These are phyloP conservation scores for Alectoris magna DNA, from an alignment of 2,797 vertebrate genomes.

Conservation along the genomic window DNA sequence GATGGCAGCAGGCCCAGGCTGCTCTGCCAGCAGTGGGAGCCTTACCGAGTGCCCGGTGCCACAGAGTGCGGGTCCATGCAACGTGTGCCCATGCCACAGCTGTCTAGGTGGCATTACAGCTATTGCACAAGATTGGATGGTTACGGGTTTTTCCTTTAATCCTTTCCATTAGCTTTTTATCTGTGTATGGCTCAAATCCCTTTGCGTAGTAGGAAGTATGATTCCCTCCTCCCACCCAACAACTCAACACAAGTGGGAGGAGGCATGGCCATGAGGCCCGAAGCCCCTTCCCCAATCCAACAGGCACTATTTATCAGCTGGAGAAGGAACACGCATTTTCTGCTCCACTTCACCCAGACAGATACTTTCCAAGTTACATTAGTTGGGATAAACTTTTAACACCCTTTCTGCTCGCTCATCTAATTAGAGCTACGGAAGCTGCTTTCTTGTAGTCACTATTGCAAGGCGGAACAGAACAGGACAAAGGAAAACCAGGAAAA, in stretches of 20 bases:
- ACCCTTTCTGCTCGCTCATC: neutral
- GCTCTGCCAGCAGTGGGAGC: neutral
- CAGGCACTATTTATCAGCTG: neutral
- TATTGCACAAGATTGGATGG: accelerated
- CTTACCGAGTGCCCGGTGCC: accelerated
- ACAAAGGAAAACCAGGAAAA: neutral
- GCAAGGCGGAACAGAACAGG: neutral
- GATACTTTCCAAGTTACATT: neutral
- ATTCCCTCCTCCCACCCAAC: neutral
- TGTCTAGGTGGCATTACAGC: neutral
- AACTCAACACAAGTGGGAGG: neutral
- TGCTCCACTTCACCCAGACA: neutral
- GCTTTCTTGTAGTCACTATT: neutral
- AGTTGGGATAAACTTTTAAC: neutral
- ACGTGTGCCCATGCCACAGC: accelerated
- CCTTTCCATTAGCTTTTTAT: neutral
- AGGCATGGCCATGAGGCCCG: neutral
- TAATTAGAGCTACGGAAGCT: neutral
- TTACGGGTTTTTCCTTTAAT: neutral
- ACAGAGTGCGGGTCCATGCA: neutral
- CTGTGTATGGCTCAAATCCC: neutral
- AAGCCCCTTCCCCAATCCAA: neutral
- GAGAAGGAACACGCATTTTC: neutral
- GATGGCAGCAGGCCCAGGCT: neutral
- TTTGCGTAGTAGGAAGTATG: neutral